Percentiles rank a stretch among this genome's conserved stretches.
Conservation (phyloP, 2,113 vertebrate genomes). For the Daphoenositta chrysoptera region DNA sequence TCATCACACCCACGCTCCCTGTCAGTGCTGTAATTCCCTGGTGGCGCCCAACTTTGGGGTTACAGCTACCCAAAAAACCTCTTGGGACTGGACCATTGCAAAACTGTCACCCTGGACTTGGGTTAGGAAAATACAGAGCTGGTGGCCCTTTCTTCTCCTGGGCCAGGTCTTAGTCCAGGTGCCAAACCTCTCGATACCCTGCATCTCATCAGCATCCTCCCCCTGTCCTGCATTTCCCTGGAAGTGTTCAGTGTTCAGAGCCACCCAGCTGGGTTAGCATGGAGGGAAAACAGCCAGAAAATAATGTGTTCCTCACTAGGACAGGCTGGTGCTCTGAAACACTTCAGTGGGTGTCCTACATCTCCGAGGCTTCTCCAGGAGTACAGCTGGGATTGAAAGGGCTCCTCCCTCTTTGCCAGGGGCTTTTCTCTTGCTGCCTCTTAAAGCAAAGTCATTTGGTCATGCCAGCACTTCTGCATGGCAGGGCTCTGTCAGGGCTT, state of each 20-base stretch:
- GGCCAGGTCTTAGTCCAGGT: neutral
- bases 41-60: neutral
- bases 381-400: neutral
- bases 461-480: neutral
- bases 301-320: neutral
- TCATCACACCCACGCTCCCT: neutral
- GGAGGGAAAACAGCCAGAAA: neutral
- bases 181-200: rapidly evolving
- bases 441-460: neutral
- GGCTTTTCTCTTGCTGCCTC: neutral
- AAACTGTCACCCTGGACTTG: neutral
- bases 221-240: neutral
- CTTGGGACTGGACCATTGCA: neutral
- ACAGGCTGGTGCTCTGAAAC: neutral
- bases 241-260: neutral
- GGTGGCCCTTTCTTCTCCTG: neutral
- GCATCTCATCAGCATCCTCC: neutral
- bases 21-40: neutral
- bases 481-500: neutral
- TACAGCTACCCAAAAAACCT: neutral
- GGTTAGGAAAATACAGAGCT: neutral
- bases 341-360: neutral
- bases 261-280: neutral
- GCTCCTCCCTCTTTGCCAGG: neutral
- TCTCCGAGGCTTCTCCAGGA: neutral